These are phyloP conservation scores for Prionailurus bengalensis DNA, from an alignment of 2,113 vertebrate genomes.

Conservation along the genomic window DNA sequence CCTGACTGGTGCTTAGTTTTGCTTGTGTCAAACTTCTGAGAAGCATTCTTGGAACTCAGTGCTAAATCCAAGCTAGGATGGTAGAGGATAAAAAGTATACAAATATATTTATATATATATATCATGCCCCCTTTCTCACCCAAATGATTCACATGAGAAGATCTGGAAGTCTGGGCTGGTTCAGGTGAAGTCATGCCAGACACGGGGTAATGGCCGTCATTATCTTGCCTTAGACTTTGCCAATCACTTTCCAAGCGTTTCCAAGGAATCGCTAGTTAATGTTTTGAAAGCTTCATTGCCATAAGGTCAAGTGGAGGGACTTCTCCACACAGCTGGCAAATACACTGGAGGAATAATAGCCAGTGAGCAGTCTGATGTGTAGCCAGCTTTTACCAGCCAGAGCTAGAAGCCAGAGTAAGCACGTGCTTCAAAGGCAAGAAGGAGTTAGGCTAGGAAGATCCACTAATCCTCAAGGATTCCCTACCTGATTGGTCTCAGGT, in stretches of 20 bases:
- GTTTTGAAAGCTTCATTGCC: not conserved
- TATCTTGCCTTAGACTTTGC: constrained; percentile 10
- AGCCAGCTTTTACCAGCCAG: not conserved
- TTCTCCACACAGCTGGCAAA: not conserved
- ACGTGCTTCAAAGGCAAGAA: not conserved
- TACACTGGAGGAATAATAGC: not conserved
- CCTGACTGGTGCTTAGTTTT: not conserved
- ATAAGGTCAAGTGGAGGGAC: not conserved
- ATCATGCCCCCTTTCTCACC: not conserved
- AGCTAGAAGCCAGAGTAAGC: not conserved
- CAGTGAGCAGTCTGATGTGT: not conserved
- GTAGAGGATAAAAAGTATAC: not conserved
- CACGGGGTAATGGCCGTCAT: not conserved
- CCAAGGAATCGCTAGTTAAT: not conserved
- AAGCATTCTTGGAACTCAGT: constrained; percentile 7
- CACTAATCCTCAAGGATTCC: not conserved
- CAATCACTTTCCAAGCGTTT: constrained; percentile 42
- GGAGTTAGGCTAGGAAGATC: not conserved
- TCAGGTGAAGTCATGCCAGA: constrained; percentile 5
- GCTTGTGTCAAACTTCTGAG: constrained; percentile 35
- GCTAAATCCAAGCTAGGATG: not conserved
- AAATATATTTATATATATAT: not conserved
- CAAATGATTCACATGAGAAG: not conserved
- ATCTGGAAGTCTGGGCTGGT: constrained; percentile 13
- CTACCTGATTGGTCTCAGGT: not conserved